Percentiles rank a stretch among this genome's conserved stretches.
Evolutionary conservation across 2,797 vertebrate genomes (phyloP).

Genomic region (Epinephelus awoara): DNA sequence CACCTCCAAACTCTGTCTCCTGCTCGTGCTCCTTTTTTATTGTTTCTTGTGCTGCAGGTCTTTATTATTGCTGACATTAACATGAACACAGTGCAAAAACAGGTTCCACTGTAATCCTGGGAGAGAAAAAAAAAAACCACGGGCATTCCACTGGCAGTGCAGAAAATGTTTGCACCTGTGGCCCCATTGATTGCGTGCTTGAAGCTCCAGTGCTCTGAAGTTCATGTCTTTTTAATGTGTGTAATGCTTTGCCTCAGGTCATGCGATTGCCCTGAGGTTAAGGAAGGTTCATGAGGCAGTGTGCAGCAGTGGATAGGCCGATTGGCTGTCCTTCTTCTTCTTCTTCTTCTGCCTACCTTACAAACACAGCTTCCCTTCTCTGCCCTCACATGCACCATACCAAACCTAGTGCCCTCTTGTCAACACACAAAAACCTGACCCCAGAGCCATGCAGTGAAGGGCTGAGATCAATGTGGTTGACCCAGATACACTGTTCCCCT

Average conservation of each 20-base stretch:
- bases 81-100: conserved; percentile 71
- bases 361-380: conserved; percentile 3
- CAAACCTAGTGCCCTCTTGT: conserved; percentile 45
- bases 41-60: conserved; percentile 74
- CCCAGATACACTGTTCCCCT: conserved; percentile 73
- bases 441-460: conserved; percentile 57
- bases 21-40: conserved; percentile 50
- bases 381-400: conserved; percentile 20
- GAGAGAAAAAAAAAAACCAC: conserved; percentile 24
- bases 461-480: conserved; percentile 76
- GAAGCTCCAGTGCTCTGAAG: conserved; percentile 65
- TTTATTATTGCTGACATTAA: conserved; percentile 84
- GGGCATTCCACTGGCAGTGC: conserved; percentile 65
- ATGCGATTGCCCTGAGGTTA: conserved; percentile 74
- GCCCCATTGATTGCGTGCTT: conserved; percentile 73
- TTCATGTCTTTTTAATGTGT: conserved; percentile 80
- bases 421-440: conserved; percentile 64
- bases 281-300: conserved; percentile 61
- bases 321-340: conserved; percentile 28
- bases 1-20: conserved; percentile 76
- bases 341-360: not conserved
- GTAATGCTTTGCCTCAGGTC: conserved; percentile 78
- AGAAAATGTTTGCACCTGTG: conserved; percentile 80
- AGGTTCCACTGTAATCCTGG: conserved; percentile 60
- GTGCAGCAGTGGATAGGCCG: conserved; percentile 52